Evolutionary conservation across 1,140 invertebrate species (phyloP).

Genomic region (Rhizoglyphus robini): DNA sequence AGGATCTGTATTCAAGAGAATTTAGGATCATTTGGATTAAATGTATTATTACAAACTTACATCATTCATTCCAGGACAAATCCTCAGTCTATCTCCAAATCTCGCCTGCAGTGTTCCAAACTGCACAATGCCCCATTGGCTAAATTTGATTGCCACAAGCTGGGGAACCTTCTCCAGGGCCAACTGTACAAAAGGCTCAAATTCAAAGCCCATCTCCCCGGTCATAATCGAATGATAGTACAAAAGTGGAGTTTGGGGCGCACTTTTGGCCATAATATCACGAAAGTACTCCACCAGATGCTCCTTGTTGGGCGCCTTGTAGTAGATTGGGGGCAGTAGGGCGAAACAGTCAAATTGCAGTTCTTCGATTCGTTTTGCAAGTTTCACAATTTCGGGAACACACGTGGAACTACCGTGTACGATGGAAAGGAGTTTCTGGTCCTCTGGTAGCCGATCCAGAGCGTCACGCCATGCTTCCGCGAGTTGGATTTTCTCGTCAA

Average conservation of each 20-base stretch:
- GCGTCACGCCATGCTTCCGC: slow-evolving; percentile 51
- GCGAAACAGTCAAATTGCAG: slow-evolving; percentile 54
- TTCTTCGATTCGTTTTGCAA: slow-evolving; percentile 54
- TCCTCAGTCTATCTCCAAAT: slow-evolving; percentile 27
- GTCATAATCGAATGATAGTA: slow-evolving; percentile 68
- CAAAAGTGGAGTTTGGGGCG: slow-evolving; percentile 57
- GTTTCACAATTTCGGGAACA: not conserved
- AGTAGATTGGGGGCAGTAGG: slow-evolving; percentile 60
- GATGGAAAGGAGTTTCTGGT: not conserved
- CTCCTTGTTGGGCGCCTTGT: slow-evolving; percentile 46
- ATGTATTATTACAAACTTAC: no score
- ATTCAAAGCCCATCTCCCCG: slow-evolving; percentile 47
- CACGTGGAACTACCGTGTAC: slow-evolving; percentile 3
- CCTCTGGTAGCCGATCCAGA: slow-evolving; percentile 27
- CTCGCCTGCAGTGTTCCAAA: slow-evolving; percentile 26
- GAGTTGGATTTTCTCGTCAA: slow-evolving; percentile 51
- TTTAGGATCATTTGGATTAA: no score
- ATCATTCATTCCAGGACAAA: slow-evolving; percentile 33
- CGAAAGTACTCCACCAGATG: slow-evolving; percentile 54
- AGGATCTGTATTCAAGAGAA: no score
- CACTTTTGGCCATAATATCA: slow-evolving; percentile 45
- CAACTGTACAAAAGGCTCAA: slow-evolving; percentile 31
- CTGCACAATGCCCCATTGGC: slow-evolving; percentile 28
- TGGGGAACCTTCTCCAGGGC: slow-evolving; percentile 6
- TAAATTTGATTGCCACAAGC: slow-evolving; percentile 19